Percentiles rank a stretch among this genome's conserved stretches.
Evolutionary conservation across 2,888 invertebrate species (phyloP).

Genomic region (Drosophila rellima): DNA sequence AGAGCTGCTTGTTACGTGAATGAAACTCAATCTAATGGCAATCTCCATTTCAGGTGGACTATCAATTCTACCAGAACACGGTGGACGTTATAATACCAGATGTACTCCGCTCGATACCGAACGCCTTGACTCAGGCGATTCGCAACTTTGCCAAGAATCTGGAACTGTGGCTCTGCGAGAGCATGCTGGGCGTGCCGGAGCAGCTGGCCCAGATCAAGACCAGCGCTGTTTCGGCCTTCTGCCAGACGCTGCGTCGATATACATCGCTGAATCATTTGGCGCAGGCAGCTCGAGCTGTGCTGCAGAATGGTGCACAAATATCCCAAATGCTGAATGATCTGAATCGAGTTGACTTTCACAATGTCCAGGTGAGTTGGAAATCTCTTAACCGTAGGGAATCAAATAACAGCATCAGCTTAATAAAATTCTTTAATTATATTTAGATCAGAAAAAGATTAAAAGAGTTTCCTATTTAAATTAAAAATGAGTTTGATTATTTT

Average conservation of each 20-base stretch:
- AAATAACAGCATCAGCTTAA: too few species aligned
- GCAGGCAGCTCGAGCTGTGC: slow-evolving; percentile 94
- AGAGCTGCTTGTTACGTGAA: not conserved
- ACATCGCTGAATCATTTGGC: slow-evolving; percentile 99
- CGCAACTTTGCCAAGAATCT: slow-evolving; percentile 97
- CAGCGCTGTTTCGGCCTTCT: slow-evolving; percentile 94
- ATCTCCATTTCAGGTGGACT: slow-evolving; percentile 88
- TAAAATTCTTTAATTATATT: too few species aligned
- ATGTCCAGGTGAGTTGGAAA: slow-evolving; percentile 91
- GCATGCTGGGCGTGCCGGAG: slow-evolving; percentile 93
- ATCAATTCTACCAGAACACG: slow-evolving; percentile 97
- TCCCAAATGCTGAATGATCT: slow-evolving; percentile 98
- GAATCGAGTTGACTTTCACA: slow-evolving; percentile 98
- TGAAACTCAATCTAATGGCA: not conserved
- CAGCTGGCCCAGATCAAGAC: slow-evolving; percentile 93
- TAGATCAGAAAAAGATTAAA: too few species aligned
- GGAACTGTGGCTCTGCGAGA: slow-evolving; percentile 94
- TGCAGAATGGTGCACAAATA: slow-evolving; percentile 97
- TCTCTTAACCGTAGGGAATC: too few species aligned
- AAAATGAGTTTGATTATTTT: not conserved
- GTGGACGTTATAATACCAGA: slow-evolving; percentile 98
- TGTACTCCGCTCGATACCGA: slow-evolving; percentile 97
- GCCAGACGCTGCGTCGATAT: slow-evolving; percentile 97
- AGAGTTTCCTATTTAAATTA: not conserved
- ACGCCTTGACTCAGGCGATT: slow-evolving; percentile 96